Evolutionary conservation across 2,797 vertebrate genomes (phyloP), one percentile per base, ranked within the genome.

Genomic region (Peromyscus melanophrys): DNA sequence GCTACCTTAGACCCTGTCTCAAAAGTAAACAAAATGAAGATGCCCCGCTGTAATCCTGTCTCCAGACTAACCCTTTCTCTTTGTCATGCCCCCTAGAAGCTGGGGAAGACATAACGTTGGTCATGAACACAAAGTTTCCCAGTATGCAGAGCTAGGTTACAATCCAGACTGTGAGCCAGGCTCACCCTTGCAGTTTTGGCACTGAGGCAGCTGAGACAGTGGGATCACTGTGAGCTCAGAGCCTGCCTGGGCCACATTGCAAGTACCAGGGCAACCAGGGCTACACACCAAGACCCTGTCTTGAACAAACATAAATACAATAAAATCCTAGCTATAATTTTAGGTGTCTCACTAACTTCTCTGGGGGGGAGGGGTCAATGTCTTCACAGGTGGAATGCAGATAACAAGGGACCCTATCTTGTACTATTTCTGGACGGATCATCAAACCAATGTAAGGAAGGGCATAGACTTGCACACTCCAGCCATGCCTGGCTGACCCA

Each of bases 361-460:
- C 57, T 90, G 49, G 76, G 37, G n/a, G n/a, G n/a, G n/a, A n/a
- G n/a, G 40, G 11, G 14, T 91, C 69, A 2, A 13, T 71, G 11
- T 65, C 81, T 76, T 90, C 37, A 78, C 27, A 2, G 23, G 10
- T 65, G 78, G 92, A 71, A 88, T 73, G 17, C 40, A 21, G 19
- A 82, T 65, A 43, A n/a, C 27, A 65, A 59, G 27, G 85, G 46
- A 29, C 40, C n/a, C 43, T 69, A 34, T 61, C 25, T 88, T 57
- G 8, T 11, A 73, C 5, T 65, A 34, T 94, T 96, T 94, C 82
- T 94, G 80, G 86, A 89, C 87, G 52, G 27, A 52, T 82, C 57
- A 49, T 65, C 40, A 75, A 94, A 40, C 4, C 77, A 90, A 61
- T 67, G 1, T 55, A 17, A 84, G 16, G 76, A 71, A 80, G 73